Conservation (phyloP, 2,113 vertebrate genomes). For the Caranx melampygus region DNA sequence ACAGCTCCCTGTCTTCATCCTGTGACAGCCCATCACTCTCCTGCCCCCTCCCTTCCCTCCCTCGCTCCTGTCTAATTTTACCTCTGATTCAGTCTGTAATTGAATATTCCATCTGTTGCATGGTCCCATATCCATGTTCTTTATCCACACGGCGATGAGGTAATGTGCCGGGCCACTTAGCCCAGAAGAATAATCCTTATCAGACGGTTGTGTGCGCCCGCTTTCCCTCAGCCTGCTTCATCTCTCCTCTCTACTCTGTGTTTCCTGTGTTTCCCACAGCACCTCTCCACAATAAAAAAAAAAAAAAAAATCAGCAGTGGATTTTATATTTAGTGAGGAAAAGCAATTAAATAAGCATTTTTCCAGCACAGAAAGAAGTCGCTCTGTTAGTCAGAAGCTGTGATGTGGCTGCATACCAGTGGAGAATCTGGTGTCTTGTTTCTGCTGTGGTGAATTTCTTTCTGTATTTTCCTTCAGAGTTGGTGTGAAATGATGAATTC, state of each 20-base stretch:
- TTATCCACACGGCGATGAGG: conserved; percentile 32
- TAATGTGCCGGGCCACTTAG: conserved; percentile 20
- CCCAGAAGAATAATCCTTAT: conserved; percentile 15
- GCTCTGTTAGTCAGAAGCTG: conserved; percentile 12
- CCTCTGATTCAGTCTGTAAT: conserved; percentile 62
- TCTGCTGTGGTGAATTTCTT: conserved; percentile 25
- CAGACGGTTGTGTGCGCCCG: background rate
- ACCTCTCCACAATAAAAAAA: background rate
- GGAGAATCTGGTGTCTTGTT: conserved; percentile 3
- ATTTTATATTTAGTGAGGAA: conserved; percentile 8
- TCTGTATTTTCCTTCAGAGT: conserved; percentile 29
- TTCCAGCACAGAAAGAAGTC: background rate
- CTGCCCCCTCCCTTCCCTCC: conserved; percentile 28
- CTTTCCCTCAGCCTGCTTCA: background rate
- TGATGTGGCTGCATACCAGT: conserved; percentile 15
- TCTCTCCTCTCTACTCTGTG: background rate
- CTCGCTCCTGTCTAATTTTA: conserved; percentile 62
- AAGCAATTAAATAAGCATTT: background rate
- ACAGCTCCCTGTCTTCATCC: conserved; percentile 30
- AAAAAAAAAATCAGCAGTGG: background rate
- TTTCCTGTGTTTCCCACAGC: conserved; percentile 30
- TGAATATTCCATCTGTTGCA: conserved; percentile 61
- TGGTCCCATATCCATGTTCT: conserved; percentile 6
- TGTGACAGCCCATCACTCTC: conserved; percentile 51
- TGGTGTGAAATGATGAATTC: conserved; percentile 16